Percentiles rank a stretch among this genome's conserved stretches.
Evolutionary conservation across 2,113 vertebrate species (phyloP).

Genomic region (Condylura cristata): DNA sequence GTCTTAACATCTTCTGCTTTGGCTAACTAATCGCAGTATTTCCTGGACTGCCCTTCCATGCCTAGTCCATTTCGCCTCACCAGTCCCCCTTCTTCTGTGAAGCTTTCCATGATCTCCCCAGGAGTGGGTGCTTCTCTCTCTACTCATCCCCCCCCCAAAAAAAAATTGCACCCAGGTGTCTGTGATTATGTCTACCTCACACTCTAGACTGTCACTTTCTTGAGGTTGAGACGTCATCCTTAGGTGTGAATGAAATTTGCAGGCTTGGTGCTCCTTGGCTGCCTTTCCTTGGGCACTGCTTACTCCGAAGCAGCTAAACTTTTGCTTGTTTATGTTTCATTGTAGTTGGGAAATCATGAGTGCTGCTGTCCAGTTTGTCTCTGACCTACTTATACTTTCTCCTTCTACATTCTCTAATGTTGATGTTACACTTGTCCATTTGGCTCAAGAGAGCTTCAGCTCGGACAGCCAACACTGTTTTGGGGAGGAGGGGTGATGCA

Average conservation of each 20-base stretch:
- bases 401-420: not conserved
- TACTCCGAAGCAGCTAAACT: not conserved
- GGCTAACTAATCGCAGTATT: not conserved
- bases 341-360: conserved; percentile 12
- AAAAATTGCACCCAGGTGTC: not conserved
- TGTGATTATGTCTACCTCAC: not conserved
- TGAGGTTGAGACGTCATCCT: not conserved
- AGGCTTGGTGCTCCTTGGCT: not conserved
- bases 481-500: not conserved
- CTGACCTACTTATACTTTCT: not conserved
- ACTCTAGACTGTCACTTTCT: not conserved
- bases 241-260: not conserved
- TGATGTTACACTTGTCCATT: not conserved
- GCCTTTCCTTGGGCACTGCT: not conserved
- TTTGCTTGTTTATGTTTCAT: not conserved
- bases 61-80: not conserved
- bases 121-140: not conserved
- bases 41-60: not conserved
- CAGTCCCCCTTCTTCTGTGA: not conserved
- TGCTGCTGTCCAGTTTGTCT: not conserved
- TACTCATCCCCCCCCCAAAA: not conserved
- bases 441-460: not conserved
- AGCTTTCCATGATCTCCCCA: not conserved
- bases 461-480: not conserved
- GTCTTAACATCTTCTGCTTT: not conserved